phyloP scores from a whole-genome alignment of 2,888 invertebrate genomes.

The Scaptomyza polygonia region DNA sequence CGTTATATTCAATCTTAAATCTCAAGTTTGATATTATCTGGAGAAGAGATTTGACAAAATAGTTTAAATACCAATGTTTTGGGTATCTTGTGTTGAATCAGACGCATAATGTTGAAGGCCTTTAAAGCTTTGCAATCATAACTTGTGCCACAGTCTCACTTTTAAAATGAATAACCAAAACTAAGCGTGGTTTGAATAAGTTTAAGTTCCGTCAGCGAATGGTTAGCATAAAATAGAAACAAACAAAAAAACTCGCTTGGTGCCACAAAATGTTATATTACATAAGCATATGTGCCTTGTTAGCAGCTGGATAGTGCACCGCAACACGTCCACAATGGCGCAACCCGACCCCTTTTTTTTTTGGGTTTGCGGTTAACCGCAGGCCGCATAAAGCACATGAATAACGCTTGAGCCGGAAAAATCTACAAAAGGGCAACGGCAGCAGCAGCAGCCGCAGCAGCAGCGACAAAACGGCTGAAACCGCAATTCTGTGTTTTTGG shows the following conservation, averaged over 20 bases:
- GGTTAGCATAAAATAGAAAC: background rate
- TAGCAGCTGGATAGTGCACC: slow-evolving; percentile 4
- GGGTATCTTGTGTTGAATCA: too few relatives aligned
- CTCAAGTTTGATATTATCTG: too few relatives aligned
- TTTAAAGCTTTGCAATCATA: background rate
- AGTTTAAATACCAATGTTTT: too few relatives aligned
- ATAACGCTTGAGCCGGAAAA: slow-evolving; percentile 19
- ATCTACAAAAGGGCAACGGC: slow-evolving; percentile 1
- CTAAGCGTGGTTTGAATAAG: background rate
- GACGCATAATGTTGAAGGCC: too few relatives aligned
- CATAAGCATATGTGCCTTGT: background rate
- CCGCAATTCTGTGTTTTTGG: slow-evolving; percentile 36
- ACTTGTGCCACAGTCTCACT: background rate
- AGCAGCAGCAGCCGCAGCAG: slow-evolving; percentile 1
- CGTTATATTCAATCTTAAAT: background rate
- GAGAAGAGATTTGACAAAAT: too few relatives aligned
- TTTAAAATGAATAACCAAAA: background rate
- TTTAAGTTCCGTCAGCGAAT: background rate
- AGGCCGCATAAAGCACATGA: slow-evolving; percentile 18
- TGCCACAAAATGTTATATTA: background rate
- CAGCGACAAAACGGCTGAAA: slow-evolving; percentile 27
- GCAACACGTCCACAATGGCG: slow-evolving; percentile 2
- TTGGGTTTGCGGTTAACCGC: slow-evolving; percentile 34
- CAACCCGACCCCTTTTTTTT: background rate
- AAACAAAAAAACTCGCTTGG: background rate